Evolutionary conservation across 2,113 vertebrate genomes (phyloP).

Genomic region (Pseudolaguvia tuberculata): DNA sequence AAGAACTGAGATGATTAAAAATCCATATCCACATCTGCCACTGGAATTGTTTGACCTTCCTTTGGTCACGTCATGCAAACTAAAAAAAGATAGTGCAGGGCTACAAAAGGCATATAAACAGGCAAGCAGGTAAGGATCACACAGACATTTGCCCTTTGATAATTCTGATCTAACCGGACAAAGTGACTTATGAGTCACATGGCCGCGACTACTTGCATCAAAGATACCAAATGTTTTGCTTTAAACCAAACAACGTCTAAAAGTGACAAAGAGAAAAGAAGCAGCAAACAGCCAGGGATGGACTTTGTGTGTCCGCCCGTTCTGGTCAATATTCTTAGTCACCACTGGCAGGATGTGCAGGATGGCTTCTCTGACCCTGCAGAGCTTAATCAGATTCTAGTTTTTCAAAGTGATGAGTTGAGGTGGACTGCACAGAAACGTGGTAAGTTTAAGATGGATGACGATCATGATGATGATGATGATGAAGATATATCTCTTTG

Average conservation of each 20-base stretch:
- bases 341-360: slow-evolving; percentile 52
- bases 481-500: not conserved
- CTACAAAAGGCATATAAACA: slow-evolving; percentile 50
- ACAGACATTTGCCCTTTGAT: slow-evolving; percentile 20
- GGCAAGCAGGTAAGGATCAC: slow-evolving; percentile 37
- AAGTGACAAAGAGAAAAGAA: slow-evolving; percentile 7
- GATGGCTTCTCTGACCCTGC: slow-evolving; percentile 45
- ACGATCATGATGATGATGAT: not conserved
- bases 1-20: slow-evolving; percentile 16
- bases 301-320: slow-evolving; percentile 50
- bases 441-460: slow-evolving; percentile 47
- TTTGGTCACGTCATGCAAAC: slow-evolving; percentile 28
- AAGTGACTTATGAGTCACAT: slow-evolving; percentile 1
- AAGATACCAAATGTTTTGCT: slow-evolving; percentile 15
- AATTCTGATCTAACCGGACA: slow-evolving; percentile 41
- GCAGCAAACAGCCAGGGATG: slow-evolving; percentile 37
- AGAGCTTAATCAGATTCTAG: slow-evolving; percentile 53
- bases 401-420: slow-evolving; percentile 55
- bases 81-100: slow-evolving; percentile 49
- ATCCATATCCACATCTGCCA: slow-evolving; percentile 13
- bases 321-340: slow-evolving; percentile 44
- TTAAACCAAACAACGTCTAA: not conserved
- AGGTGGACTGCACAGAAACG: slow-evolving; percentile 55
- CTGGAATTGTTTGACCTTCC: slow-evolving; percentile 35
- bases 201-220: slow-evolving; percentile 3